Base-by-base conservation (phyloP, 2,888 invertebrate genomes). In the Incurvaria masculella region DNA sequence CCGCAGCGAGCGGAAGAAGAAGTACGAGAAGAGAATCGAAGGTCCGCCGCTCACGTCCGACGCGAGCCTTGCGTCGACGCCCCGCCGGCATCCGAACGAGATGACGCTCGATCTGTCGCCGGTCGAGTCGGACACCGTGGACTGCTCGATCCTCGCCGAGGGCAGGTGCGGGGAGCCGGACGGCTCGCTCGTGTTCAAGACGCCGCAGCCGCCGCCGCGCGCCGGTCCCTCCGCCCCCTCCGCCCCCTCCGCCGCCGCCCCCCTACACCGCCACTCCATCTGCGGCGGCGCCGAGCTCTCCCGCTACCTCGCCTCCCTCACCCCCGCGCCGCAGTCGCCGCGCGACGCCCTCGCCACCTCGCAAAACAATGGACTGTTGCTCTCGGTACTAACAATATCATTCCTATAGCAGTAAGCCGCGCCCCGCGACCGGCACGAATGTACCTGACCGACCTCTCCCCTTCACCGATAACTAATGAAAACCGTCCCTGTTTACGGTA, bases 321-420 rank as follows among this genome's bases (percentile, higher is more conserved):
- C 52, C 55, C 56, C 54, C 60, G 55, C 64, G 68, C 66, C 61
- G 65, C 66, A 67, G 58, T 68, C 69, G 67, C 65, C 59, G 69
- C 71, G 69, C 62, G 74, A 72, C 67, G 72, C 64, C 64, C 72
- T 70, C 68, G 68, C 72, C 73, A 72, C 72, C 63, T 69, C 70
- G 67, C 74, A 72, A 73, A 72, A 73, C 76, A 74, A 75, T 71
- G 75, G 76, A 75, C 67, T 73, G 69, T 74, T 69, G 74, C 74
- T 75, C 67, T 80, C 80, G 82, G 82, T 82, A 81, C 76, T 80
- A 79, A 79, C 79, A 68, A 69, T 72, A 76, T 76, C 76, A 33
- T 33, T 33, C 33, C 33, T 33, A 33, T 33, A 33, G 8, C 14
- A 33, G 33, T 33, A 33, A 33, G 33, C 33, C 33, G 4, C 33